Base-by-base conservation (phyloP, 2,113 vertebrate genomes). In the Alligator mississippiensis region DNA sequence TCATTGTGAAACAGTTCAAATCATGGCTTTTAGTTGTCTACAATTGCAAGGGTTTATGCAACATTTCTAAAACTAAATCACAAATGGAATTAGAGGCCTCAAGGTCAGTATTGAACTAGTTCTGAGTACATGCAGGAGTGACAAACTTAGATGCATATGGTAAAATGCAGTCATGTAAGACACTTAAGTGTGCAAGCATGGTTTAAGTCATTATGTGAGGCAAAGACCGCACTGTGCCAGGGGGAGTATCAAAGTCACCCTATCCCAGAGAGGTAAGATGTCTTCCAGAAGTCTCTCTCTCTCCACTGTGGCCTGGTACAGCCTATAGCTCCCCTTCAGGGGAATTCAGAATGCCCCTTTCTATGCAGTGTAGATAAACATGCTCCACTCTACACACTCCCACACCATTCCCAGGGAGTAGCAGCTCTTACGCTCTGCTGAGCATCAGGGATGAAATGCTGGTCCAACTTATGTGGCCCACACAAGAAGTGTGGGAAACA, bases 381-480 rank as follows among this genome's bases (percentile, higher is more conserved):
- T 47, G 38, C 9, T 47, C 47, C 47, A 38, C 34, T 74, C 34
- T 74, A 22, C 70, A 21, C 22, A 24, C 34, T 74, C 34, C 70
- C 19, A 47, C 11, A 38, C 34, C 22, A 30, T 25, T 74, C 24
- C 70, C 22, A 22, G 13, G 12, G 27, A 60, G 57, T 28, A 74
- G 58, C 47, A 75, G 58, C 11, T 9, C 34, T 59, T 47, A 18
- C 9, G 5, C 27, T 54, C 28, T 38, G 34, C n/a, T 19, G 27
- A 75, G 58, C 34, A 19, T 21, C 47, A 12, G 19, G 12, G 13
- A 3, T 3, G 2, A 16, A 0, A 2, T 6, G 13, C 21, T 74
- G 34, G 70, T 4, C 24, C 70, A 74, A 47, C 22, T 14, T 47
- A 57, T 4, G 3, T 18, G n/a, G 38, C 38, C 11, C 19, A 58